A percentile compares a stretch with the other conserved stretches of the same genome.
These are phyloP conservation scores for Oplegnathus fasciatus DNA, from an alignment of 2,113 vertebrate genomes.

Conservation along the genomic window DNA sequence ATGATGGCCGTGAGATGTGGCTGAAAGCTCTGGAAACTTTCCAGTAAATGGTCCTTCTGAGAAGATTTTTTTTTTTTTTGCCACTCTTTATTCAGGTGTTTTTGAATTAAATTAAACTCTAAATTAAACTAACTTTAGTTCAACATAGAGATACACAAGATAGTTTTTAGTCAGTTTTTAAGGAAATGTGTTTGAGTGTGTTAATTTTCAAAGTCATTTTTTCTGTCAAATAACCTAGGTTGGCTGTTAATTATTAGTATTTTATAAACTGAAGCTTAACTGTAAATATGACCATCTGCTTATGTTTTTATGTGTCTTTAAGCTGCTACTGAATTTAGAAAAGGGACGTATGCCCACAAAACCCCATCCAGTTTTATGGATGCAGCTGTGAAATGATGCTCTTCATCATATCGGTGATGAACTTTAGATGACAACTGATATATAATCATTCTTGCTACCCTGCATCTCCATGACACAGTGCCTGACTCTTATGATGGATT, in stretches of 20 bases:
- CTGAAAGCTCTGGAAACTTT: not conserved
- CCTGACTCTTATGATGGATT: constrained; percentile 23
- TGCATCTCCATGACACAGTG: not conserved
- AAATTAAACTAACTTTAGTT: not conserved
- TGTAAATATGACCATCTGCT: not conserved
- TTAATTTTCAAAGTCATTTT: not conserved
- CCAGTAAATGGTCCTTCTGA: not conserved
- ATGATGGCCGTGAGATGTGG: not conserved
- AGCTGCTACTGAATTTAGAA: not conserved
- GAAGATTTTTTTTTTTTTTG: too few relatives aligned
- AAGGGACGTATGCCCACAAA: not conserved
- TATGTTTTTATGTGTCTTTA: not conserved
- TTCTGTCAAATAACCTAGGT: not conserved
- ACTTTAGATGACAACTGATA: constrained; percentile 21
- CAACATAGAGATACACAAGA: too few relatives aligned
- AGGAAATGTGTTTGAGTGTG: not conserved
- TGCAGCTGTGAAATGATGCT: not conserved
- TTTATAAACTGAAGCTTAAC: not conserved
- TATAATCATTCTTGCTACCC: constrained; percentile 5
- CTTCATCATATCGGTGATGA: constrained; percentile 25
- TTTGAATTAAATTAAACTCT: too few relatives aligned
- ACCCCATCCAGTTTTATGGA: not conserved
- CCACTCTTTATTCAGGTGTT: too few relatives aligned
- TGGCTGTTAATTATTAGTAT: not conserved
- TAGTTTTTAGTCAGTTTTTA: not conserved